phyloP scores from a whole-genome alignment of 2,888 invertebrate species.

The Ochropleura plecta region DNA sequence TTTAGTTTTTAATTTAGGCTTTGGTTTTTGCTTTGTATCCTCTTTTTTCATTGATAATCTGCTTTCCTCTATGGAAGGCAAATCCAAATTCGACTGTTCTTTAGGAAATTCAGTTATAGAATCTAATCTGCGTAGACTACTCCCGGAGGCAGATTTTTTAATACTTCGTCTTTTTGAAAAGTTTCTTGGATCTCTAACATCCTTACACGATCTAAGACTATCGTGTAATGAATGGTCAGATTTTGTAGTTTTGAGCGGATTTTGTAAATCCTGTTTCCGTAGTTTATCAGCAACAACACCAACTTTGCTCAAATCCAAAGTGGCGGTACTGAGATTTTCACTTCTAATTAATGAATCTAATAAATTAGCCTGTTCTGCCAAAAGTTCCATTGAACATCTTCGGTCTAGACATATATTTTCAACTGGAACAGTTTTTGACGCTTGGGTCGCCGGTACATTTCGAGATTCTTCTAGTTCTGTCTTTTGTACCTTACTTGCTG shows the following conservation, averaged over 20 bases:
- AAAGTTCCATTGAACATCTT: conserved; percentile 90
- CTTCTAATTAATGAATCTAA: conserved; percentile 89
- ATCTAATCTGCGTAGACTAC: conserved; percentile 84
- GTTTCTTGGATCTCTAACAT: conserved; percentile 69
- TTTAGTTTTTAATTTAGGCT: conserved; percentile 87
- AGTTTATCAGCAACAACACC: conserved; percentile 73
- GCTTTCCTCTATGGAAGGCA: conserved; percentile 88
- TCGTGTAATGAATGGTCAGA: conserved; percentile 87
- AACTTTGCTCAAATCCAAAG: conserved; percentile 87
- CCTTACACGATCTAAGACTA: conserved; percentile 75
- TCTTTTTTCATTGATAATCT: conserved; percentile 75
- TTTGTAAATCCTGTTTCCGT: conserved; percentile 70
- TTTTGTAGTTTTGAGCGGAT: conserved; percentile 83
- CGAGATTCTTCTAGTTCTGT: conserved; percentile 43
- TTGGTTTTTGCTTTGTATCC: conserved; percentile 74
- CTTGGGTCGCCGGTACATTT: conserved; percentile 61
- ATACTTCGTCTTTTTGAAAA: conserved; percentile 80
- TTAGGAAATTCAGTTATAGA: conserved; percentile 86
- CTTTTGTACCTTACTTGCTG: conserved; percentile 45
- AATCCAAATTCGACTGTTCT: conserved; percentile 70
- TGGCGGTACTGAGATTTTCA: conserved; percentile 87
- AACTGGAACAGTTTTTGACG: conserved; percentile 46
- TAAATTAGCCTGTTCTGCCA: conserved; percentile 90
- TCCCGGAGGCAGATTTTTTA: conserved; percentile 86
- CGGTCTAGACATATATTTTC: conserved; percentile 81